phyloP scores from a whole-genome alignment of 1,140 invertebrate species.

The Probaryconus sp. region DNA sequence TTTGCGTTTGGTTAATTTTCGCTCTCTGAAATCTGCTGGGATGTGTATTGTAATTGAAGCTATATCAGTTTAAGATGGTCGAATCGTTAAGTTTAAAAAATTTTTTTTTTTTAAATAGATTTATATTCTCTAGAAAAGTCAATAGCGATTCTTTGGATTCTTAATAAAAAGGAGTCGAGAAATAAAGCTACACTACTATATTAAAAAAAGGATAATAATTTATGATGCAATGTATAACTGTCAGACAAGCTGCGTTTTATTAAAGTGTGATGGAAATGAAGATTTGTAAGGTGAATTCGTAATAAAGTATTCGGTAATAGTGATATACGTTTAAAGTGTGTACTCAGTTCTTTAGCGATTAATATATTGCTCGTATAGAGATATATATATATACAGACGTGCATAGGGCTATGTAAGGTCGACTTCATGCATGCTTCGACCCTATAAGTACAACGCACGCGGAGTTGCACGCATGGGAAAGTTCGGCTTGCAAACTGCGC shows the following conservation, averaged over 20 bases:
- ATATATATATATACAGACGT: constrained; percentile 53
- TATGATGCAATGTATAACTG: too few species aligned
- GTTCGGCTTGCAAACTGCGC: constrained; percentile 74
- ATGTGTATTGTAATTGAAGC: too few species aligned
- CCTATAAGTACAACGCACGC: constrained; percentile 58
- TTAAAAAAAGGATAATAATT: too few species aligned
- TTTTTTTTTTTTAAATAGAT: too few species aligned
- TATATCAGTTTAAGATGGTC: too few species aligned
- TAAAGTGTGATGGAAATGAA: constrained; percentile 38
- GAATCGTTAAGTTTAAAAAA: too few species aligned
- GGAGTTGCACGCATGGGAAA: constrained; percentile 74
- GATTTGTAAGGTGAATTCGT: constrained; percentile 16
- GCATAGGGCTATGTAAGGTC: constrained; percentile 46
- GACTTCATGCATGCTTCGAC: constrained; percentile 69
- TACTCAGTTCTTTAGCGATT: constrained; percentile 64
- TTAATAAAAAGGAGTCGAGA: too few species aligned
- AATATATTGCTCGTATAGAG: constrained; percentile 64
- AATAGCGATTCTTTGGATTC: too few species aligned
- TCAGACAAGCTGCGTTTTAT: background rate
- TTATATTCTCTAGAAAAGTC: too few species aligned
- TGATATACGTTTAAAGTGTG: constrained; percentile 17
- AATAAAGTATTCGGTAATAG: constrained; percentile 19
- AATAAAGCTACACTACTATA: too few species aligned
- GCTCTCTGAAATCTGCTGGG: too few species aligned
- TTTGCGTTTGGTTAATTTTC: too few species aligned